These are phyloP conservation scores for Microplitis mediator DNA, from an alignment of 1,140 invertebrate genomes.

Conservation along the genomic window DNA sequence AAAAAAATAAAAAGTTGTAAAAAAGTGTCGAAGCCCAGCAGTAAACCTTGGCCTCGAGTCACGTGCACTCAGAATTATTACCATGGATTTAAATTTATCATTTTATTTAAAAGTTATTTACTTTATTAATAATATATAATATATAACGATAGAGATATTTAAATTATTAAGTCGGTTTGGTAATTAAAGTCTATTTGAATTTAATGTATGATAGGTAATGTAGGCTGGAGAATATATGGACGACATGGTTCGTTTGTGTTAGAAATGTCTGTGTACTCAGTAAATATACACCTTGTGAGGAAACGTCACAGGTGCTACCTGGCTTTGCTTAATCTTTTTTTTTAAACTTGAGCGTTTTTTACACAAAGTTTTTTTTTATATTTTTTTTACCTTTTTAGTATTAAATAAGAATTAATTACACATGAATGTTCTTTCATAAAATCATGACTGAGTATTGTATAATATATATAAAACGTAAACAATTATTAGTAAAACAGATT, in stretches of 20 bases:
- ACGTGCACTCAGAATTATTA: background rate
- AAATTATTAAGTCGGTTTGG: no score
- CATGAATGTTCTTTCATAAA: no score
- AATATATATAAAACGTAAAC: no score
- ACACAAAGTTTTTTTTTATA: background rate
- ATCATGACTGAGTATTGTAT: no score
- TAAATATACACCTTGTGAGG: background rate
- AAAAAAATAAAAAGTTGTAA: background rate
- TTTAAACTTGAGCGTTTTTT: background rate
- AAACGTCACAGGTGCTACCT: background rate
- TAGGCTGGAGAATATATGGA: background rate
- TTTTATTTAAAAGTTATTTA: no score
- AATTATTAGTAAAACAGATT: no score
- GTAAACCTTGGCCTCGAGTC: background rate
- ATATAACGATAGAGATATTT: no score
- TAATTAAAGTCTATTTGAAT: no score
- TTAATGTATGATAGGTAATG: no score
- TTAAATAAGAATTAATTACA: background rate
- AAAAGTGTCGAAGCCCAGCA: background rate
- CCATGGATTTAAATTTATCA: background rate
- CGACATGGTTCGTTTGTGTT: background rate
- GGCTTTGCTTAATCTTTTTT: background rate
- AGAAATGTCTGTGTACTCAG: background rate
- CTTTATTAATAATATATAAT: no score
- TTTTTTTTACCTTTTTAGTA: background rate